These are phyloP conservation scores for Pectinophora gossypiella DNA, from an alignment of 1,140 invertebrate genomes.

Conservation along the genomic window DNA sequence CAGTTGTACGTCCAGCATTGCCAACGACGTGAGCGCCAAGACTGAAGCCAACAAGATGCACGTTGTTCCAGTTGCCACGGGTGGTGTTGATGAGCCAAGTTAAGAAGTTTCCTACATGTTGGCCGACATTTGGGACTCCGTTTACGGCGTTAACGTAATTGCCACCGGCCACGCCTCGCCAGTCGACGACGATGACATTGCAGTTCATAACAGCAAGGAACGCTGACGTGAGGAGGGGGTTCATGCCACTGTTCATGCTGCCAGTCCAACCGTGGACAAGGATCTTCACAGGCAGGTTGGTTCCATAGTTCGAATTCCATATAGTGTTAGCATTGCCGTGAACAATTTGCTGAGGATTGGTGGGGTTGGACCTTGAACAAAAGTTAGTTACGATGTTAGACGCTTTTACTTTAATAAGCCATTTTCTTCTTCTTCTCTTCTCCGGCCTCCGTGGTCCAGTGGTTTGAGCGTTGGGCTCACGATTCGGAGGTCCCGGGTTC, in stretches of 20 bases:
- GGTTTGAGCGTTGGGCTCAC: no score
- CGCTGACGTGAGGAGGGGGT: conserved; percentile 20
- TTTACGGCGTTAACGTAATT: conserved; percentile 66
- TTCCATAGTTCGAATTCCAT: conserved; percentile 30
- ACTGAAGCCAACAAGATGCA: conserved; percentile 92
- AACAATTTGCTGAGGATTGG: conserved; percentile 3
- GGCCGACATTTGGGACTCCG: conserved; percentile 64
- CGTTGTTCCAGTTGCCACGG: conserved; percentile 61
- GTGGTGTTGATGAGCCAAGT: conserved; percentile 50
- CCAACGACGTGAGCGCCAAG: conserved; percentile 92
- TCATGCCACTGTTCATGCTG: conserved; percentile 23
- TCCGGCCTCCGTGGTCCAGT: no score
- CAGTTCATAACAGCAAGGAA: conserved; percentile 41
- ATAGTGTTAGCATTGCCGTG: conserved; percentile 27
- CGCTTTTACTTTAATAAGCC: no score
- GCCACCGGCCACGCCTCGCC: conserved; percentile 75
- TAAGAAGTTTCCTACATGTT: conserved; percentile 58
- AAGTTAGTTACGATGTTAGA: no score
- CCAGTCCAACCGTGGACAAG: conserved; percentile 38
- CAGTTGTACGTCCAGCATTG: conserved; percentile 91
- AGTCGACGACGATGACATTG: conserved; percentile 81
- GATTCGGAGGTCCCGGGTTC: no score
- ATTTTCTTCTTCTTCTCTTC: no score
- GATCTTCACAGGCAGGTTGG: conserved; percentile 28
- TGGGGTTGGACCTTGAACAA: conserved; percentile 34